These are phyloP conservation scores for Sesia bembeciformis DNA, from an alignment of 2,888 invertebrate species.

Conservation along the genomic window DNA sequence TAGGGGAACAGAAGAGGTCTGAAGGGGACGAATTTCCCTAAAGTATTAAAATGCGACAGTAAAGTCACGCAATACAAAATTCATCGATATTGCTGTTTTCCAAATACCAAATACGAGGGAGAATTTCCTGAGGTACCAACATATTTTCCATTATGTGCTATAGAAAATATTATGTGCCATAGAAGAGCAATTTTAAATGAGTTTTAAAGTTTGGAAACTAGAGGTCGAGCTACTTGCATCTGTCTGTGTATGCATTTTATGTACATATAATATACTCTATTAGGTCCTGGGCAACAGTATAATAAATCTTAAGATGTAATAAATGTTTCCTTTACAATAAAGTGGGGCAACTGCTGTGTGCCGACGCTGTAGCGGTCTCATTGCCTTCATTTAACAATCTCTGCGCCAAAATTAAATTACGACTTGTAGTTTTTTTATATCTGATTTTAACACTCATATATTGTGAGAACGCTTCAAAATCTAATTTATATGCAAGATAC, in stretches of 20 bases:
- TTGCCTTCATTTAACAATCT: constrained; percentile 51
- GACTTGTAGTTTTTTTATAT: not conserved
- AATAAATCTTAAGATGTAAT: constrained; percentile 60
- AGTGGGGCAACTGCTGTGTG: constrained; percentile 39
- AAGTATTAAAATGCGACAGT: constrained; percentile 37
- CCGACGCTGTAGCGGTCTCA: constrained; percentile 24
- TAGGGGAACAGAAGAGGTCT: constrained; percentile 42
- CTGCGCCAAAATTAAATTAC: constrained; percentile 24
- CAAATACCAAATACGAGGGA: constrained; percentile 16
- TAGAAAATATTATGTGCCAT: no score
- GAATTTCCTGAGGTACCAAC: constrained; percentile 18
- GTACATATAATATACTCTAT: not conserved
- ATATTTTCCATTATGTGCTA: constrained; percentile 11
- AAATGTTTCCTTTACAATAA: constrained; percentile 56
- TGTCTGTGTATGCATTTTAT: not conserved
- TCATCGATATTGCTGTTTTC: constrained; percentile 54
- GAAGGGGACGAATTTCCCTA: constrained; percentile 56
- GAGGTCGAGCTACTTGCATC: constrained; percentile 1
- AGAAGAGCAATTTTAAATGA: constrained; percentile 8
- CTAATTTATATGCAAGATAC: not conserved
- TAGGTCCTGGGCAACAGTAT: constrained; percentile 39
- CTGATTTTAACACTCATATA: not conserved
- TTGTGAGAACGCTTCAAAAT: not conserved
- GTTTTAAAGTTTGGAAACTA: constrained; percentile 6
- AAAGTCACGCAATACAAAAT: constrained; percentile 60